Percentiles rank a stretch among this genome's conserved stretches.
Evolutionary conservation across 2,888 invertebrate species (phyloP).

Genomic region (Polyploca ridens): DNA sequence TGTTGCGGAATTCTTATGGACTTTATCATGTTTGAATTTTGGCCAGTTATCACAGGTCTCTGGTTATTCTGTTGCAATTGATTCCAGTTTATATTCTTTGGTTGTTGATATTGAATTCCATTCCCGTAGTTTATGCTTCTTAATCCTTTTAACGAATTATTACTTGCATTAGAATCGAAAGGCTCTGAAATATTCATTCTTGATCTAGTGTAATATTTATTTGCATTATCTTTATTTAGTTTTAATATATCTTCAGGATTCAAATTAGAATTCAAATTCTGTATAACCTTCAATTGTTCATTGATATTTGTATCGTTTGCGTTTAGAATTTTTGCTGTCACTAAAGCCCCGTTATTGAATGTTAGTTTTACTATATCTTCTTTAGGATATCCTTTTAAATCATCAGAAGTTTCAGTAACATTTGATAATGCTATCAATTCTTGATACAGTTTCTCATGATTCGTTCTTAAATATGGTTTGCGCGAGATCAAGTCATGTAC

Average conservation of each 20-base stretch:
- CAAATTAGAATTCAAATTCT: constrained; percentile 44
- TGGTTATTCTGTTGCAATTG: neutral
- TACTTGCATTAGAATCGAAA: neutral
- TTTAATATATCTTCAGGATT: constrained; percentile 30
- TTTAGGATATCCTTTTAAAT: constrained; percentile 45
- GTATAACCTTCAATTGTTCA: constrained; percentile 39
- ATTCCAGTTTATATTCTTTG: neutral
- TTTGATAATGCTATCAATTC: constrained; percentile 49
- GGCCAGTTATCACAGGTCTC: neutral
- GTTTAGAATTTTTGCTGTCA: constrained; percentile 55
- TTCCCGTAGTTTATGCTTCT: neutral
- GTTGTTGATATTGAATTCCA: neutral
- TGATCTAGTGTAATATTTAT: neutral
- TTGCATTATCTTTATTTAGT: neutral
- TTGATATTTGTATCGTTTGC: constrained; percentile 34
- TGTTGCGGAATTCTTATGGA: neutral
- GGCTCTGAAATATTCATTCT: neutral
- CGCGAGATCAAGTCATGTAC: constrained; percentile 39
- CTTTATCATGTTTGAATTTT: neutral
- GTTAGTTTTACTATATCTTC: constrained; percentile 53
- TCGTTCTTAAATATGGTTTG: constrained; percentile 44
- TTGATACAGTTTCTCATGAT: constrained; percentile 50
- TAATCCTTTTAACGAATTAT: neutral
- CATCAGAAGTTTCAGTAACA: constrained; percentile 51
- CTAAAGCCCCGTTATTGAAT: constrained; percentile 49